Conservation (phyloP, 2,888 invertebrate genomes). For the Nomada flava region DNA sequence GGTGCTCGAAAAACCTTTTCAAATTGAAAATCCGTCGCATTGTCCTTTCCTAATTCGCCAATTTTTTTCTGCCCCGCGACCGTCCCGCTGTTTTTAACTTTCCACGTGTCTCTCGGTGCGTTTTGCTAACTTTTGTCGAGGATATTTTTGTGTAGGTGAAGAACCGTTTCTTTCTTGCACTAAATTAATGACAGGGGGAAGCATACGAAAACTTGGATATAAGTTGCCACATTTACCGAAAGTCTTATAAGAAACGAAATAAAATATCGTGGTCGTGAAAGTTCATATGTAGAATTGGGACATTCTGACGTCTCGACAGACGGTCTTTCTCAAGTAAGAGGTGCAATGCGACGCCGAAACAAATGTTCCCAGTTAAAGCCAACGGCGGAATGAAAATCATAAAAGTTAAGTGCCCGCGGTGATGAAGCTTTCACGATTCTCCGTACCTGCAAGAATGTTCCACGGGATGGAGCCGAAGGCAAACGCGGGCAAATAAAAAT, state of each 20-base stretch:
- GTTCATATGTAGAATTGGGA: not conserved
- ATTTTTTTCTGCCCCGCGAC: constrained; percentile 3
- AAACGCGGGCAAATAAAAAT: constrained; percentile 3
- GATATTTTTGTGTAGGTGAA: too few relatives aligned
- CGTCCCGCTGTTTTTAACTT: not conserved
- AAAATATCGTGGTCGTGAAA: too few relatives aligned
- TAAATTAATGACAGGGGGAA: too few relatives aligned
- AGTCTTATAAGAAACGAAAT: not conserved
- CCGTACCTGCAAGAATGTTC: not conserved
- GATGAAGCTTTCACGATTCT: not conserved
- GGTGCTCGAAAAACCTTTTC: constrained; percentile 26
- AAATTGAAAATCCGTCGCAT: constrained; percentile 46
- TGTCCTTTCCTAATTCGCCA: constrained; percentile 33
- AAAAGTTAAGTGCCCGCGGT: constrained; percentile 9
- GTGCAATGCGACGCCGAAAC: constrained; percentile 1
- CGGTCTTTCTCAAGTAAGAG: not conserved
- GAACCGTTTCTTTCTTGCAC: too few relatives aligned
- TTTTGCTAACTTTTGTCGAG: too few relatives aligned
- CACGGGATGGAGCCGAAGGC: not conserved
- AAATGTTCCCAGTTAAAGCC: not conserved
- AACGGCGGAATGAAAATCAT: constrained; percentile 14
- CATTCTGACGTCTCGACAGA: not conserved
- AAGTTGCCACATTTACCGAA: too few relatives aligned
- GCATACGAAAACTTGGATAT: too few relatives aligned
- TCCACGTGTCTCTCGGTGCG: not conserved